Conservation (phyloP, 2,888 invertebrate genomes). For the Diarsia brunnea region DNA sequence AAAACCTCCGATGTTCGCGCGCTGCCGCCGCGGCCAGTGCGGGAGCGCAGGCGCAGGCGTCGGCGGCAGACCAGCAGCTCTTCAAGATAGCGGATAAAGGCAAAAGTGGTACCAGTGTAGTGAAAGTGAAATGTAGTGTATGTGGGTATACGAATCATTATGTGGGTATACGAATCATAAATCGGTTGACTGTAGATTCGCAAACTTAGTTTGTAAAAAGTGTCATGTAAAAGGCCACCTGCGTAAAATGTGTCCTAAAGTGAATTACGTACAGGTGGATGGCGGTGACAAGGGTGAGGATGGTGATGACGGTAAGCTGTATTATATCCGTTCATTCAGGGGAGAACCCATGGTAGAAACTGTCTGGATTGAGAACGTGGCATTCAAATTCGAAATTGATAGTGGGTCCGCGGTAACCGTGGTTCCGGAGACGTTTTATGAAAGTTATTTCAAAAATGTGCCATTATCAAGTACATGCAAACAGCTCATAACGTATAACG, state of each 20-base stretch:
- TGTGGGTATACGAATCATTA: too few relatives aligned
- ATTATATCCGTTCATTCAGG: constrained; percentile 6
- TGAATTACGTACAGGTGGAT: constrained; percentile 23
- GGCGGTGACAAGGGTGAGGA: constrained; percentile 6
- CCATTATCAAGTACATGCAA: constrained; percentile 18
- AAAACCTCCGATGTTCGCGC: neutral
- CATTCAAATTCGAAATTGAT: constrained; percentile 6
- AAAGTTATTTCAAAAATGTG: constrained; percentile 7
- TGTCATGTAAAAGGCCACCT: constrained; percentile 16
- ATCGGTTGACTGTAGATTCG: neutral
- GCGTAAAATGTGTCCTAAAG: constrained; percentile 17
- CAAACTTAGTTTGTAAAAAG: constrained; percentile 21
- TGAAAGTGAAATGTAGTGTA: neutral
- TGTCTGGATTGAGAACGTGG: neutral
- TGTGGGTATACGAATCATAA: constrained; percentile 14
- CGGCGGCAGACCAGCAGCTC: neutral
- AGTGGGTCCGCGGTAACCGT: constrained; percentile 18
- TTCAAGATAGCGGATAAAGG: constrained; percentile 4
- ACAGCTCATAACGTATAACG: constrained; percentile 10
- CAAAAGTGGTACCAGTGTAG: neutral
- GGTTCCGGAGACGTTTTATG: neutral
- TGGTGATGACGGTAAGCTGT: constrained; percentile 11
- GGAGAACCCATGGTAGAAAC: constrained; percentile 16
- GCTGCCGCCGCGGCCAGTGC: neutral
- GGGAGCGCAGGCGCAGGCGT: neutral